A percentile compares a stretch with the other conserved stretches of the same genome.
These are phyloP conservation scores for Rosalia funebris DNA, from an alignment of 2,888 invertebrate species.

Conservation along the genomic window DNA sequence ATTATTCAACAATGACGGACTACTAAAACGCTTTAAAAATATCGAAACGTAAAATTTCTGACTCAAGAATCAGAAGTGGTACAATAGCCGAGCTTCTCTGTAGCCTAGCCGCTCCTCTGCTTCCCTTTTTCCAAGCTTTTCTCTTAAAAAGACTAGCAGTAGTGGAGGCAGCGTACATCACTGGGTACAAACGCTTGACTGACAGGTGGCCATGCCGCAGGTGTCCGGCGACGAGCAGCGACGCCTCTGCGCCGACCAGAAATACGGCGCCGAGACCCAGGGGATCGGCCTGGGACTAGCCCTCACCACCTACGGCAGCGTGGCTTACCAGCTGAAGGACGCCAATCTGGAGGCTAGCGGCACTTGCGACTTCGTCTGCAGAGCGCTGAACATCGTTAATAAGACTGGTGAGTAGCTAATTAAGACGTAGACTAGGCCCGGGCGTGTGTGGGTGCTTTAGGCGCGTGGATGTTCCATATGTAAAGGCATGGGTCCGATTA, in stretches of 20 bases:
- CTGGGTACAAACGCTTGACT: conserved; percentile 46
- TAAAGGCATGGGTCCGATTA: too few relatives aligned
- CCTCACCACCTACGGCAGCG: conserved; percentile 77
- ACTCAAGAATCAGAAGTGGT: too few relatives aligned
- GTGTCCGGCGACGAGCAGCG: conserved; percentile 80
- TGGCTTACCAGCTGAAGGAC: conserved; percentile 82
- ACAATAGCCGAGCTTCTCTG: too few relatives aligned
- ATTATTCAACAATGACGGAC: too few relatives aligned
- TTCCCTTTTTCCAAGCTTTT: too few relatives aligned
- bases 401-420: conserved; percentile 76
- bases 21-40: too few relatives aligned
- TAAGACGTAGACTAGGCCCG: too few relatives aligned
- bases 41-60: too few relatives aligned
- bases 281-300: conserved; percentile 63
- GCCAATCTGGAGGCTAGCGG: conserved; percentile 81
- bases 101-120: too few relatives aligned
- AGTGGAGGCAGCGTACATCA: conserved; percentile 20
- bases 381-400: conserved; percentile 77
- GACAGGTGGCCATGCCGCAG: conserved; percentile 65
- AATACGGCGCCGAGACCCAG: conserved; percentile 67
- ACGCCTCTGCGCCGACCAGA: conserved; percentile 73
- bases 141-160: conserved; percentile 6
- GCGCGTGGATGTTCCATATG: too few relatives aligned
- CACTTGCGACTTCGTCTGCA: conserved; percentile 78
- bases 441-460: too few relatives aligned